These are phyloP conservation scores for Morus bassanus DNA, from an alignment of 2,797 vertebrate genomes.

Conservation along the genomic window DNA sequence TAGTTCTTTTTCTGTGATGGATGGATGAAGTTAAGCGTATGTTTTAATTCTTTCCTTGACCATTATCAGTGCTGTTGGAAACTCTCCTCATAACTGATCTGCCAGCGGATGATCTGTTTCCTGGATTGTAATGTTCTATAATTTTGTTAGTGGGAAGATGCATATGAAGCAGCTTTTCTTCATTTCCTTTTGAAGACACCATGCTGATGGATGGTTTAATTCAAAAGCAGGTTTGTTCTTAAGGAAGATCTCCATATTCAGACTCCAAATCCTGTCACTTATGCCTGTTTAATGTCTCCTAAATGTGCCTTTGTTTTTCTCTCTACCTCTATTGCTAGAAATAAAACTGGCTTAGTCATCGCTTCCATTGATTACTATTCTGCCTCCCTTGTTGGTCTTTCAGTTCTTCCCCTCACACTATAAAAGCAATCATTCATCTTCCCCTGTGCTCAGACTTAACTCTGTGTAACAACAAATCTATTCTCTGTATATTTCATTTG, in stretches of 20 bases:
- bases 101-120: neutral
- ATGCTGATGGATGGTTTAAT: neutral
- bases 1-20: neutral
- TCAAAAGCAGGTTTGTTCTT: neutral
- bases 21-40: neutral
- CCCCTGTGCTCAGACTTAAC: neutral
- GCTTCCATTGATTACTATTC: neutral
- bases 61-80: neutral
- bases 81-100: neutral
- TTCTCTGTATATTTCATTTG: neutral
- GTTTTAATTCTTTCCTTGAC: neutral
- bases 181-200: slow-evolving; percentile 3
- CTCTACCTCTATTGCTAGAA: neutral
- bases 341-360: neutral
- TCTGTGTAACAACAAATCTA: neutral
- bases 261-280: neutral
- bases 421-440: neutral
- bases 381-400: neutral
- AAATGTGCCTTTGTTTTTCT: neutral
- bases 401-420: neutral
- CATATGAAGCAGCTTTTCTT: slow-evolving; percentile 1
- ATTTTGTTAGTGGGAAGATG: slow-evolving; percentile 27
- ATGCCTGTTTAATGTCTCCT: neutral
- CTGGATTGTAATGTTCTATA: neutral
- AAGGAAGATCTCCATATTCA: neutral